Conservation (phyloP, 1,140 invertebrate genomes). For the Muscidifurax raptorellus region DNA sequence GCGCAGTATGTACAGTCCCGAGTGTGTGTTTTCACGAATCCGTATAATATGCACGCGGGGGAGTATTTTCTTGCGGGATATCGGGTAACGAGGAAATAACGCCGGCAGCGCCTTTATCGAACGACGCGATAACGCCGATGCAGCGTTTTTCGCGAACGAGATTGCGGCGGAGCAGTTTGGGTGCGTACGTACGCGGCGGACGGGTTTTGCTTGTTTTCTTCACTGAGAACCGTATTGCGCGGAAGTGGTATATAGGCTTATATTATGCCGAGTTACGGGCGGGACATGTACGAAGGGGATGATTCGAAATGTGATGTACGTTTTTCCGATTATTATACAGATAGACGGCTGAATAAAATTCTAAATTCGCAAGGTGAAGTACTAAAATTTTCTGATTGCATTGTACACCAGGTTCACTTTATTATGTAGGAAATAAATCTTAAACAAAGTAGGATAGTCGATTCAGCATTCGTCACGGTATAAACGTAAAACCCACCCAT, state of each 20-base stretch:
- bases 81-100: conserved; percentile 36
- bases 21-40: neutral
- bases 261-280: neutral
- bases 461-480: no score
- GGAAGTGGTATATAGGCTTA: neutral
- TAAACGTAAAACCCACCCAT: no score
- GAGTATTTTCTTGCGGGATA: conserved; percentile 31
- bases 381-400: no score
- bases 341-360: no score
- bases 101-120: neutral
- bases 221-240: no score
- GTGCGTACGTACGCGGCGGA: no score
- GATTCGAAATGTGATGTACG: no score
- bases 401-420: no score
- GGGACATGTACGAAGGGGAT: neutral
- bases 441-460: no score
- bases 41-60: neutral
- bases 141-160: neutral
- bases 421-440: neutral
- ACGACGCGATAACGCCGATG: neutral
- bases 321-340: no score
- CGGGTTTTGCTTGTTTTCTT: neutral
- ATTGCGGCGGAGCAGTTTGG: neutral
- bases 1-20: neutral
- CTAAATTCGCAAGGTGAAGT: no score